Conservation (phyloP, 2,113 vertebrate genomes). For the Aramus guarauna region DNA sequence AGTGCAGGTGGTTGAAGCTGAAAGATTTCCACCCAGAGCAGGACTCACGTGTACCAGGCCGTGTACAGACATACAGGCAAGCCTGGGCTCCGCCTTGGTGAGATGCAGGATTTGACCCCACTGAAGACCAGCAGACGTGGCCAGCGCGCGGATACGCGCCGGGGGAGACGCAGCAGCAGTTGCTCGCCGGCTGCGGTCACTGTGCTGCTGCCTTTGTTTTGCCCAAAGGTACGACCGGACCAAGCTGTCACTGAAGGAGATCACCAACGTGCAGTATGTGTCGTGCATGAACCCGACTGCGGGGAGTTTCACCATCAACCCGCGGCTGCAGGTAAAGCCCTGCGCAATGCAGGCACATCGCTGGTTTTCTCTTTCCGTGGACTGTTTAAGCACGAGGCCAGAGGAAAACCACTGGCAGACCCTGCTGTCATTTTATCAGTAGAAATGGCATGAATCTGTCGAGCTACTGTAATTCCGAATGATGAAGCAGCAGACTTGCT, state of each 20-base stretch:
- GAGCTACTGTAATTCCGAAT: neutral
- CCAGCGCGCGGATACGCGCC: accelerated
- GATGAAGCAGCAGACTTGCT: neutral
- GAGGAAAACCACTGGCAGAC: neutral
- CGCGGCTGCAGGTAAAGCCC: slow-evolving; percentile 87
- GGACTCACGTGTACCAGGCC: neutral
- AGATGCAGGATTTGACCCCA: neutral
- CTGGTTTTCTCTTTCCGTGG: neutral
- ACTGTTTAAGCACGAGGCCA: neutral
- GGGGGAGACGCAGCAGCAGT: accelerated
- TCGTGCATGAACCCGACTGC: slow-evolving; percentile 96
- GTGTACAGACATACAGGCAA: neutral
- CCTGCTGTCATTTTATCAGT: neutral
- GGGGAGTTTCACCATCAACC: slow-evolving; percentile 96
- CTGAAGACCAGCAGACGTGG: neutral
- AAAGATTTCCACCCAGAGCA: neutral
- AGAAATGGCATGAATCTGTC: neutral
- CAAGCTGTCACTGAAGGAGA: slow-evolving; percentile 89
- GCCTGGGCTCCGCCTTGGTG: neutral
- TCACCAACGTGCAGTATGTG: slow-evolving; percentile 89
- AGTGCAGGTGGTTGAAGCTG: neutral
- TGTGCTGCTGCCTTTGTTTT: neutral
- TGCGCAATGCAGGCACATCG: accelerated
- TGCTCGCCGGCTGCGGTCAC: neutral
- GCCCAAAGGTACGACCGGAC: slow-evolving; percentile 88